These are phyloP conservation scores for Acanthaster planci DNA, from an alignment of 35 echinoderm and acorn worm species.

Conservation along the genomic window DNA sequence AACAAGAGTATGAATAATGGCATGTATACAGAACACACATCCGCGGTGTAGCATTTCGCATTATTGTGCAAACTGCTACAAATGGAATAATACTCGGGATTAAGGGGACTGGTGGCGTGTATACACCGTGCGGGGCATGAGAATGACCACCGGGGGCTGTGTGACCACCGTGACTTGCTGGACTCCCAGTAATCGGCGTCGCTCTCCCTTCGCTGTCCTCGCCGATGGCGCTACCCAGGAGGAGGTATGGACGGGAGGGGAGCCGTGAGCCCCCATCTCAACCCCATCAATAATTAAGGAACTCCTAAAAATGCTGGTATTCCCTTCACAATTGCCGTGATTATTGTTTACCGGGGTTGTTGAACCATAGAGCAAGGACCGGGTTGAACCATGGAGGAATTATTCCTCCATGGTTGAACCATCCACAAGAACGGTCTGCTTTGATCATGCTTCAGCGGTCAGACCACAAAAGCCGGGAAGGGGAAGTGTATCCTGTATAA, in stretches of 20 bases:
- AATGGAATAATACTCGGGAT: constrained; percentile 15
- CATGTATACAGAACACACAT: constrained; percentile 21
- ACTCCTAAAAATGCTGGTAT: not conserved
- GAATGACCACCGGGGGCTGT: constrained; percentile 4
- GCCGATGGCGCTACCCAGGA: not conserved
- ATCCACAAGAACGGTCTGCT: no score
- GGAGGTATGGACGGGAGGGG: not conserved
- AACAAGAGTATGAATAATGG: constrained; percentile 7
- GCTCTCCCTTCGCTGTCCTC: not conserved
- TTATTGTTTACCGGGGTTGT: constrained; percentile 1
- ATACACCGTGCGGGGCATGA: not conserved
- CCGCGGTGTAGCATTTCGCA: constrained; percentile 20
- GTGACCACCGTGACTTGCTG: no score
- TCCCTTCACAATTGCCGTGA: not conserved
- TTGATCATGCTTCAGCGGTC: no score
- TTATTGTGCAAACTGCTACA: constrained; percentile 31
- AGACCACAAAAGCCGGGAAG: no score
- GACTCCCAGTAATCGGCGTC: not conserved
- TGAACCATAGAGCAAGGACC: not conserved
- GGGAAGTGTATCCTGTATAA: no score
- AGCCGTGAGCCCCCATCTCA: no score
- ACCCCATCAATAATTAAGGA: constrained; percentile 1
- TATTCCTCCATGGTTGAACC: no score
- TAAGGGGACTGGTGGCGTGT: not conserved
- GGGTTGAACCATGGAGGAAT: no score